A percentile compares a stretch with the other conserved stretches of the same genome.
Conservation (phyloP, 2,797 vertebrate species). For the Channallabes apus region DNA sequence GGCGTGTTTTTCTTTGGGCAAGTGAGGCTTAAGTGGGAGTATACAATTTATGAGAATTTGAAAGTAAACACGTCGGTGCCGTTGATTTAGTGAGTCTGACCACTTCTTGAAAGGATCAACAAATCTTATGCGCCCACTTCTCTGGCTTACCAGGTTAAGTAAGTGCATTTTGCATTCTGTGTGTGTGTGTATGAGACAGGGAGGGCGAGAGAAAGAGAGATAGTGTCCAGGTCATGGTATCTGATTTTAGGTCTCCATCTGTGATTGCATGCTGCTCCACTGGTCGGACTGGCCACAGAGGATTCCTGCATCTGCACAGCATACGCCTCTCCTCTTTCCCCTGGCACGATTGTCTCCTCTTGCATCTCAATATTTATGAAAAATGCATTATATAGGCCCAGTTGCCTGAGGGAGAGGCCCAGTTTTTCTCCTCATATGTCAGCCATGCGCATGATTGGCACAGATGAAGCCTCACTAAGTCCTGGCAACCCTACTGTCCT, state of each 20-base stretch:
- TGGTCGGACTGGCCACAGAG: constrained; percentile 60
- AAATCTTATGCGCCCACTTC: constrained; percentile 26
- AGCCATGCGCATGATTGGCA: constrained; percentile 26
- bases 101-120: constrained; percentile 28
- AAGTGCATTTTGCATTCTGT: constrained; percentile 18
- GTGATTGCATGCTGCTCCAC: constrained; percentile 61
- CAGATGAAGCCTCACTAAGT: constrained; percentile 38
- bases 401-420: background rate
- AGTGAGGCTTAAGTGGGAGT: constrained; percentile 34
- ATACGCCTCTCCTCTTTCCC: constrained; percentile 25
- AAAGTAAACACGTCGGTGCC: constrained; percentile 30
- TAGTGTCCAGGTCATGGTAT: constrained; percentile 9
- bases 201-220: background rate
- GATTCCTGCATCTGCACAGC: constrained; percentile 41
- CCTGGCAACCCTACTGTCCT: constrained; percentile 60
- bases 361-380: constrained; percentile 30
- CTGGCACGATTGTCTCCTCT: constrained; percentile 32
- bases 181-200: background rate
- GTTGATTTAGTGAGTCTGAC: constrained; percentile 41
- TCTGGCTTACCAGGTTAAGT: constrained; percentile 33
- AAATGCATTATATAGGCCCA: constrained; percentile 31
- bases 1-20: constrained; percentile 39
- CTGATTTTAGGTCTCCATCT: constrained; percentile 20
- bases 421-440: constrained; percentile 23
- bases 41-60: constrained; percentile 51